These are phyloP conservation scores for Platycnemis pennipes DNA, from an alignment of 2,888 invertebrate species.

Conservation along the genomic window DNA sequence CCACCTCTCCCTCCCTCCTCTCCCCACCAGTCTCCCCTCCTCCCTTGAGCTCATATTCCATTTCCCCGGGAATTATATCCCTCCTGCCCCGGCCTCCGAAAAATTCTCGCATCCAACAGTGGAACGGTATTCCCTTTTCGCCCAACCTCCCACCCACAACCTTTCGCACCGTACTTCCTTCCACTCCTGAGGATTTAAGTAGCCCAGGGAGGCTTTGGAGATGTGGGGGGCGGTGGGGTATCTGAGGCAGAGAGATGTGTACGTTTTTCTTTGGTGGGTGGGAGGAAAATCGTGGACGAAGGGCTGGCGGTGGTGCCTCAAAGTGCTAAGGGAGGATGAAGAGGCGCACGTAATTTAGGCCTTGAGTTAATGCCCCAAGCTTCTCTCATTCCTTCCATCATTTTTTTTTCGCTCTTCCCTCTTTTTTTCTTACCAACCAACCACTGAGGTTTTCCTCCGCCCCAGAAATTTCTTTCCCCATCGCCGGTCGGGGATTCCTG, in stretches of 20 bases:
- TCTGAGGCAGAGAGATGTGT: not conserved
- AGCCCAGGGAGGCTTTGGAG: constrained; percentile 1
- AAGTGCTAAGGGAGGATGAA: constrained; percentile 2
- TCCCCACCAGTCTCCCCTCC: not conserved
- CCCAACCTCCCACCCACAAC: not conserved
- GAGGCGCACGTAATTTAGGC: constrained; percentile 11
- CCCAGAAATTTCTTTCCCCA: not conserved
- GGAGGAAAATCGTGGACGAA: not conserved
- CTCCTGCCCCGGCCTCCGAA: not conserved
- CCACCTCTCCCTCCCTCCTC: not conserved
- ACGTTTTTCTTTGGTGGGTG: not conserved
- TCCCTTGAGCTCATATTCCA: not conserved
- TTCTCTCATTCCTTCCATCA: not conserved
- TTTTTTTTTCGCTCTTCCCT: not conserved
- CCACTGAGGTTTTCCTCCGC: not conserved
- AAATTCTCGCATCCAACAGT: not conserved
- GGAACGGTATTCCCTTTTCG: not conserved
- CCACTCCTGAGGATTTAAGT: constrained; percentile 12
- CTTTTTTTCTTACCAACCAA: not conserved
- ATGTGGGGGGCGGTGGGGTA: not conserved
- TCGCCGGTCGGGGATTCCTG: not conserved
- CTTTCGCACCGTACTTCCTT: not conserved
- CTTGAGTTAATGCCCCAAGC: not conserved
- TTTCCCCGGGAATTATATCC: constrained; percentile 15
- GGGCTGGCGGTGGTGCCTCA: not conserved